Conservation (phyloP, 1,140 invertebrate species). For the Bombus cullumanus region DNA sequence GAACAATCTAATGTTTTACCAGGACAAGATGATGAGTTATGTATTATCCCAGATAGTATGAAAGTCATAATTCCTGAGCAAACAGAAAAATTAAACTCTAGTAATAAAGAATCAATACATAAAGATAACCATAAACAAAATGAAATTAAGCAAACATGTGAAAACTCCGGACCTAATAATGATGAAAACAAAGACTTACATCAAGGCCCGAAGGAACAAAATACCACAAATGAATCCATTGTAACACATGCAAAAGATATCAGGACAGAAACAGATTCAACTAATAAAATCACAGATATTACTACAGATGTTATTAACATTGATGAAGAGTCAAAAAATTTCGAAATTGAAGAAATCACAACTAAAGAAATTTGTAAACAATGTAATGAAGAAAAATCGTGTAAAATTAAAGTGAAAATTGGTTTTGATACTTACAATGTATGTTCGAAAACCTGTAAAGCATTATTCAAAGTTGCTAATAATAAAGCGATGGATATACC, state of each 20-base stretch:
- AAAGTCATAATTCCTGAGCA: slow-evolving; percentile 72
- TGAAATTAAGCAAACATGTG: slow-evolving; percentile 17
- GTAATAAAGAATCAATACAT: slow-evolving; percentile 33
- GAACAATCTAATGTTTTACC: slow-evolving; percentile 73
- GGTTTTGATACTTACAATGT: slow-evolving; percentile 74
- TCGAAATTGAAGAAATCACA: slow-evolving; percentile 76
- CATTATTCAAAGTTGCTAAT: slow-evolving; percentile 73
- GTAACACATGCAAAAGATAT: slow-evolving; percentile 2
- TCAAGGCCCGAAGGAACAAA: background rate
- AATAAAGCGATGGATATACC: slow-evolving; percentile 79
- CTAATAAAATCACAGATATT: slow-evolving; percentile 20
- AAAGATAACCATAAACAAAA: slow-evolving; percentile 20
- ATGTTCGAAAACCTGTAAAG: slow-evolving; percentile 78
- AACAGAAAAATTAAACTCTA: slow-evolving; percentile 36
- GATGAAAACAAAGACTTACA: slow-evolving; percentile 6
- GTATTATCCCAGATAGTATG: slow-evolving; percentile 81
- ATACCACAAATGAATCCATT: background rate
- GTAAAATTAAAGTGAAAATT: slow-evolving; percentile 77
- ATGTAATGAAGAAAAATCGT: slow-evolving; percentile 74
- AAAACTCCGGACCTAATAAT: slow-evolving; percentile 41
- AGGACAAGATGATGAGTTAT: slow-evolving; percentile 80
- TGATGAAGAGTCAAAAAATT: slow-evolving; percentile 76
- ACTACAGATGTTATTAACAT: slow-evolving; percentile 73
- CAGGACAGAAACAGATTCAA: slow-evolving; percentile 2
- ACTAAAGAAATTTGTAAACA: slow-evolving; percentile 77